Evolutionary conservation across 2,113 vertebrate genomes (phyloP).

Genomic region (Notarius quadriscutis): DNA sequence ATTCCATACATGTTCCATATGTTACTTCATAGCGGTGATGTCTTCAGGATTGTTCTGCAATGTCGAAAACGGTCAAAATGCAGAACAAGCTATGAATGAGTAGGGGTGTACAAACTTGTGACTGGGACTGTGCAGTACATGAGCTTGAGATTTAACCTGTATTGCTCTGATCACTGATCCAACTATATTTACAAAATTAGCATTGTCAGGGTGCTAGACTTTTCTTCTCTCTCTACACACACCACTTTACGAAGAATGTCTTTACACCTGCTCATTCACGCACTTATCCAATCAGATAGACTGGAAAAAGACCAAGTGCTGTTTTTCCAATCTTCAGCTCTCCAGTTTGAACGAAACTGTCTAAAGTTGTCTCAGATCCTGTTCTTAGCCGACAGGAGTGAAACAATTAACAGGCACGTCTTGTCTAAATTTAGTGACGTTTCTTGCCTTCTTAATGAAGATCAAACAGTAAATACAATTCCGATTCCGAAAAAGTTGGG

Average conservation of each 20-base stretch:
- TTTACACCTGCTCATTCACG: background rate
- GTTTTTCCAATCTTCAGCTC: background rate
- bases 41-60: too few species aligned
- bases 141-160: background rate
- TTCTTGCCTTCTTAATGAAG: too few species aligned
- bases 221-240: background rate
- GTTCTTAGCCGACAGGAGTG: background rate
- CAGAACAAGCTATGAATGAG: too few species aligned
- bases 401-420: background rate
- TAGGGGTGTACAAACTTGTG: too few species aligned
- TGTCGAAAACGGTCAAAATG: too few species aligned
- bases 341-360: background rate
- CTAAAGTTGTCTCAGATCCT: background rate
- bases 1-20: too few species aligned
- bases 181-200: background rate
- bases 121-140: too few species aligned
- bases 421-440: too few species aligned
- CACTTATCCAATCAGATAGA: background rate
- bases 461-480: too few species aligned
- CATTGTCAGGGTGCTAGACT: background rate
- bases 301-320: background rate
- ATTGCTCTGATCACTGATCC: background rate
- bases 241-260: background rate
- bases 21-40: too few species aligned
- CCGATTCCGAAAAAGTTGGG: too few species aligned